Conservation (phyloP, 92 coral and sea anemone species). For the Zoanthus solanderi region DNA sequence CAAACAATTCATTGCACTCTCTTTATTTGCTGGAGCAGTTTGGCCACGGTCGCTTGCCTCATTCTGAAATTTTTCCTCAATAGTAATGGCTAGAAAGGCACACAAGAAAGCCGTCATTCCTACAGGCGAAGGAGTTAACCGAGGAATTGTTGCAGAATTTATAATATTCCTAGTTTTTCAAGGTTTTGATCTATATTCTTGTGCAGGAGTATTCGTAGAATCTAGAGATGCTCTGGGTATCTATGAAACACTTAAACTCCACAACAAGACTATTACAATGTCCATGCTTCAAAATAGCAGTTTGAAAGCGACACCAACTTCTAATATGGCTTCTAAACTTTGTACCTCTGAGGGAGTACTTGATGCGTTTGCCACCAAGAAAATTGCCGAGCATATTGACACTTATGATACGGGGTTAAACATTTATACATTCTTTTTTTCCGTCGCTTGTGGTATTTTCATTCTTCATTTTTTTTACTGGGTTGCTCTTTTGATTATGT, state of each 20-base stretch:
- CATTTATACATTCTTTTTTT: constrained; percentile 73
- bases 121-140: constrained; percentile 84
- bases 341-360: constrained; percentile 70
- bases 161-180: constrained; percentile 82
- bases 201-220: constrained; percentile 74
- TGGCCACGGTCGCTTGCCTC: too few relatives aligned
- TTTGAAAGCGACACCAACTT: constrained; percentile 33
- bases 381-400: constrained; percentile 62
- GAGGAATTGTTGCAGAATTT: constrained; percentile 85
- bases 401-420: constrained; percentile 63
- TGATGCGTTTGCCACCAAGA: constrained; percentile 67
- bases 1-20: background rate
- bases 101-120: constrained; percentile 67
- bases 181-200: constrained; percentile 89
- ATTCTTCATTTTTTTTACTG: constrained; percentile 83
- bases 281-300: background rate
- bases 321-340: constrained; percentile 66
- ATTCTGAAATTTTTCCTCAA: background rate
- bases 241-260: constrained; percentile 61
- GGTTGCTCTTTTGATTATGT: constrained; percentile 75
- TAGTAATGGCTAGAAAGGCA: constrained; percentile 72
- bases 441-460: constrained; percentile 78
- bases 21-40: too few relatives aligned
- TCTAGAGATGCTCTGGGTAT: constrained; percentile 57
- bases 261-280: constrained; percentile 35